A percentile compares a stretch with the other conserved stretches of the same genome.
phyloP scores from a whole-genome alignment of 2,888 invertebrate species.

The Tetanocera ferruginea region DNA sequence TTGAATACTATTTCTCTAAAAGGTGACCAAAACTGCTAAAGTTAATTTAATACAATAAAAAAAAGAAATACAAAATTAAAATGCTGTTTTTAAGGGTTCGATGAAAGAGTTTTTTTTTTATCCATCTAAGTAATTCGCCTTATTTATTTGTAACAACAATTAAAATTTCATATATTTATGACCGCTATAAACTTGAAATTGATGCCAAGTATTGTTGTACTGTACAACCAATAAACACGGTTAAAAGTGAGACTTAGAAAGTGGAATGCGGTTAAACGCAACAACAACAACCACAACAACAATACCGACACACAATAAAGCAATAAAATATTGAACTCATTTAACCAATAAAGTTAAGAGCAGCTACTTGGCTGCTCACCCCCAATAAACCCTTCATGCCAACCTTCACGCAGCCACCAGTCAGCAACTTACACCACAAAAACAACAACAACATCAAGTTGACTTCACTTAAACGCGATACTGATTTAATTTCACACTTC shows the following conservation, averaged over 20 bases:
- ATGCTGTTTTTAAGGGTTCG: too few species aligned
- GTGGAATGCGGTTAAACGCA: not conserved
- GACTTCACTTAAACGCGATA: constrained; percentile 57
- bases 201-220: not conserved
- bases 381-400: not conserved
- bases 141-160: too few species aligned
- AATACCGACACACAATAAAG: not conserved
- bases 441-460: not conserved
- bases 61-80: too few species aligned
- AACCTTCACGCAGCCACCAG: not conserved
- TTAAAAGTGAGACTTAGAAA: not conserved
- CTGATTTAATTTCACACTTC: constrained; percentile 69
- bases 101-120: too few species aligned
- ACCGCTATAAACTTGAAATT: constrained; percentile 8
- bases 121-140: too few species aligned
- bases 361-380: not conserved
- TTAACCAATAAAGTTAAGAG: not conserved
- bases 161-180: not conserved
- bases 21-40: not conserved
- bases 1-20: not conserved
- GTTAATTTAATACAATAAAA: too few species aligned
- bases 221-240: constrained; percentile 5
- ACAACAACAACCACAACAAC: not conserved
- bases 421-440: too few species aligned
- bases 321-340: constrained; percentile 17